Evolutionary conservation across 2,888 invertebrate species (phyloP).

Genomic region (Agrochola lota): DNA sequence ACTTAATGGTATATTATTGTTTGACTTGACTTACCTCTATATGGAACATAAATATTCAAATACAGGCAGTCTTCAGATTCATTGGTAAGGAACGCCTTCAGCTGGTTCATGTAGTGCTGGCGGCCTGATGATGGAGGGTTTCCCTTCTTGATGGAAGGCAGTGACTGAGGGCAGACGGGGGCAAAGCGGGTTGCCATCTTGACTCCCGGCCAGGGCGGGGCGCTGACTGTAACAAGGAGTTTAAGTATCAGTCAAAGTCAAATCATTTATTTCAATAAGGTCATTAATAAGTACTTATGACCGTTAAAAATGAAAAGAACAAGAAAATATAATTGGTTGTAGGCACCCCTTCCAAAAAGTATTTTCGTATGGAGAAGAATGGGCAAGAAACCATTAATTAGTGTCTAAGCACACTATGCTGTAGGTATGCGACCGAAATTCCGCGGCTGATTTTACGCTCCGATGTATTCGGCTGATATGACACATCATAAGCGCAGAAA

Average conservation of each 20-base stretch:
- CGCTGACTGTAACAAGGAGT: constrained; percentile 90
- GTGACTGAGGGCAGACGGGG: constrained; percentile 96
- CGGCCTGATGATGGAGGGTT: constrained; percentile 92
- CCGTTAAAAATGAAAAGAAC: background rate
- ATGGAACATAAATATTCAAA: constrained; percentile 97
- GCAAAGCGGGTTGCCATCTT: constrained; percentile 93
- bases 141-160: constrained; percentile 92
- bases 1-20: background rate
- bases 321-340: background rate
- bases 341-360: background rate
- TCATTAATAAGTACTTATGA: background rate
- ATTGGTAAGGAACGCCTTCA: constrained; percentile 92
- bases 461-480: too few relatives aligned
- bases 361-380: background rate
- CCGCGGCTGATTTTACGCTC: too few relatives aligned
- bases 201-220: constrained; percentile 94
- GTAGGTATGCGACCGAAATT: too few relatives aligned
- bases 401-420: too few relatives aligned
- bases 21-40: constrained; percentile 92
- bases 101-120: constrained; percentile 92
- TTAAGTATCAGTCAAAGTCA: background rate
- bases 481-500: too few relatives aligned
- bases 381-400: background rate
- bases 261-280: background rate
- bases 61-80: constrained; percentile 97